Conservation (phyloP, 2,113 vertebrate species). For the Tauraco erythrolophus region DNA sequence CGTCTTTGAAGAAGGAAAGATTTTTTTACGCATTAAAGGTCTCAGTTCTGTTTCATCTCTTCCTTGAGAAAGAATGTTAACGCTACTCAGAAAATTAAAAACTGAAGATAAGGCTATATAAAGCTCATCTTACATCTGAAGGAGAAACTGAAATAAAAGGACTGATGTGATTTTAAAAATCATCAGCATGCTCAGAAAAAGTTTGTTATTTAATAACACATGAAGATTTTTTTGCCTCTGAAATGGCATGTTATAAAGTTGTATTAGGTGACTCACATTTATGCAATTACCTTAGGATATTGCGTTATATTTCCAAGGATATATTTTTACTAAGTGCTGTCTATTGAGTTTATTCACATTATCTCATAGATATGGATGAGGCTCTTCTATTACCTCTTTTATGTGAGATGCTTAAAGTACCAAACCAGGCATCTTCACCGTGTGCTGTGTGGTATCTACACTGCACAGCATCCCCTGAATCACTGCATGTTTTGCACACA, state of each 20-base stretch:
- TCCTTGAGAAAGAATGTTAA: background rate
- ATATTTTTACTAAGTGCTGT: conserved; percentile 21
- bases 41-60: background rate
- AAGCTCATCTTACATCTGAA: background rate
- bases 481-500: background rate
- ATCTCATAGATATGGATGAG: background rate
- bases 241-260: background rate
- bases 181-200: background rate
- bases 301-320: background rate
- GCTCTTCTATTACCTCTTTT: background rate
- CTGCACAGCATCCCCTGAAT: background rate
- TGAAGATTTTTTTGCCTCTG: background rate
- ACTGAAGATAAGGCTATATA: background rate
- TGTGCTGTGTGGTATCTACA: accelerated
- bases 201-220: conserved; percentile 3
- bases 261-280: background rate
- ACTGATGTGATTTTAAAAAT: background rate
- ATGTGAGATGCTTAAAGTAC: background rate
- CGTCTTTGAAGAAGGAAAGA: background rate
- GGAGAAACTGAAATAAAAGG: background rate
- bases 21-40: background rate
- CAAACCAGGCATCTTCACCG: background rate
- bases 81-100: conserved; percentile 11
- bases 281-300: conserved; percentile 2
- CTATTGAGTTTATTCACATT: conserved; percentile 34